phyloP scores from a whole-genome alignment of 2,888 invertebrate genomes.

The Philereme vetulata region DNA sequence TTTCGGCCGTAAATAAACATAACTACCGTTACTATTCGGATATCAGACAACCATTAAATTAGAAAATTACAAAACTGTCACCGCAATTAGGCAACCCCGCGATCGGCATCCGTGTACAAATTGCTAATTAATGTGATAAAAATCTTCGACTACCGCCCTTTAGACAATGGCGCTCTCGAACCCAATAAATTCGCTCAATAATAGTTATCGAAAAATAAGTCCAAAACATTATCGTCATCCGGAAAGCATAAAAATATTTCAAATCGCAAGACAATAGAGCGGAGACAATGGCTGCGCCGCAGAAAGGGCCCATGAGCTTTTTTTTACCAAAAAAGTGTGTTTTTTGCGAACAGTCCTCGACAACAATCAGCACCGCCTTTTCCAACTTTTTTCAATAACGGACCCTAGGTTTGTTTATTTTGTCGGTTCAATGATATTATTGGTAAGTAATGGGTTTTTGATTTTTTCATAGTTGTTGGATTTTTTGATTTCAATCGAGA shows the following conservation, averaged over 20 bases:
- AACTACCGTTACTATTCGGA: slow-evolving; percentile 34
- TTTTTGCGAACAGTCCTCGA: slow-evolving; percentile 74
- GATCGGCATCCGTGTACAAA: slow-evolving; percentile 66
- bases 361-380: slow-evolving; percentile 75
- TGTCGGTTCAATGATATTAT: slow-evolving; percentile 63
- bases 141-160: slow-evolving; percentile 45
- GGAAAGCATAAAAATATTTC: slow-evolving; percentile 82
- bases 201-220: slow-evolving; percentile 81
- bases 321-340: slow-evolving; percentile 63
- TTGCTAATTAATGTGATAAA: slow-evolving; percentile 60
- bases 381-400: slow-evolving; percentile 72
- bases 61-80: slow-evolving; percentile 55
- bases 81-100: slow-evolving; percentile 52
- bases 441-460: slow-evolving; percentile 46
- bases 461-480: no score
- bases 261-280: slow-evolving; percentile 79
- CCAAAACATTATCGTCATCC: slow-evolving; percentile 79
- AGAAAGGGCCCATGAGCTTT: slow-evolving; percentile 68
- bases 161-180: slow-evolving; percentile 53
- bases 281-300: slow-evolving; percentile 77
- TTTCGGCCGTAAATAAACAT: slow-evolving; percentile 22
- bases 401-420: slow-evolving; percentile 75
- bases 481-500: no score
- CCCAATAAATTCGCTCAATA: slow-evolving; percentile 80
- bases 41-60: slow-evolving; percentile 52